Base-by-base conservation (phyloP, 2,797 vertebrate species). In the Sebastes kiyomatsui region DNA sequence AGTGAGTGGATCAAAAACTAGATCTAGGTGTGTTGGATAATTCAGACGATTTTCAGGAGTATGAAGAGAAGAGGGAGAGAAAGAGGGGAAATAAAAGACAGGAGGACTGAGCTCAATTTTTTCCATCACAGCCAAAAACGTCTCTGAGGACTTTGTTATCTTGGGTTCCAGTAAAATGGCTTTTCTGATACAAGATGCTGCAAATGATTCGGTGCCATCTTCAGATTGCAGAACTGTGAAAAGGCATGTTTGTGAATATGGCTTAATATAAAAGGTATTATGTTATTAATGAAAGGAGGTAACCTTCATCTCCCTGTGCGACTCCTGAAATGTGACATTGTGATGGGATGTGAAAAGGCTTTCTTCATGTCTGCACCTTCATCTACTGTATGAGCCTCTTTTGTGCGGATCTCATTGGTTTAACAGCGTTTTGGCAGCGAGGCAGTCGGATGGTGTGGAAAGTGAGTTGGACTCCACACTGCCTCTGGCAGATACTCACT, bases 71-170 rank as follows among this genome's bases (percentile, higher is more conserved):
- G 30, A 70, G 16, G 20, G 18, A 55, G 12, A 59, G 8, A 22
- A 8, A 52, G n/a, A 22, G 20, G 6, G 9, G 20, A 1, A 32
- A 42, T 35, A 61, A 32, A 23, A 22, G 4, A 61, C 2, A 9
- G 8, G 18, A n/a, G 6, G 13, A 55, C 12, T 18, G 20, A 79
- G 35, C 61, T 82, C 11, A 20, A 33, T 16, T 72, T 58, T 32
- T 76, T 72, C 46, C 55, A 54, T 64, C 59, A 42, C 12, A 69
- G 49, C 35, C 25, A n/a, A 87, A 84, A 86, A 83, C 28, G 66
- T 87, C 87, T 80, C 80, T 62, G 66, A 89, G 78, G 52, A 60
- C 68, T 70, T 72, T 58, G 42, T 79, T 75, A 79, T 83, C 69
- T 75, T 25, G 33, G 54, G n/a, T 71, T 84, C 22, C 62, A 65